Conservation (phyloP, 2,888 invertebrate genomes). For the Epsilonema sp. region DNA sequence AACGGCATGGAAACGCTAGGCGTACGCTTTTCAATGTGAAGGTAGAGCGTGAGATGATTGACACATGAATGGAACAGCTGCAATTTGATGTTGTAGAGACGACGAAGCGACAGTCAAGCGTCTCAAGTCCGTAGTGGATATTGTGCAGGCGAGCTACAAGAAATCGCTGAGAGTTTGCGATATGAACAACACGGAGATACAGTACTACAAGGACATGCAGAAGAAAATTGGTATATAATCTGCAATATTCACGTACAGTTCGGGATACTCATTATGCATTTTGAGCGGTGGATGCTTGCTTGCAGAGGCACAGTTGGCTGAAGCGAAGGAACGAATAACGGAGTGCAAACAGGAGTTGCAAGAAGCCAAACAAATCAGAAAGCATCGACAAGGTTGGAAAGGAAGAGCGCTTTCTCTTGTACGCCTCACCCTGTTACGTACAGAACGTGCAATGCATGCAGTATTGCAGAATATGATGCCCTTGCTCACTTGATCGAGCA, state of each 20-base stretch:
- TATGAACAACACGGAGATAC: not conserved
- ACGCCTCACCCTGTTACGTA: too few species aligned
- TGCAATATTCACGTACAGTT: not conserved
- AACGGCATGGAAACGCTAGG: too few species aligned
- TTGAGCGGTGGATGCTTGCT: not conserved
- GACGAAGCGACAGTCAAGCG: too few species aligned
- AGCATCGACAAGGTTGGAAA: slow-evolving; percentile 43
- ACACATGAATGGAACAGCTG: too few species aligned
- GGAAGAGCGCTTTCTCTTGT: too few species aligned
- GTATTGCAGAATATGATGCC: slow-evolving; percentile 61
- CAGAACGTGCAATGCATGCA: too few species aligned
- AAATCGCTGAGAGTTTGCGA: slow-evolving; percentile 18
- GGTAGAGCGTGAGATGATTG: too few species aligned
- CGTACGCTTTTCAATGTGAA: too few species aligned
- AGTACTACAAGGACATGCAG: not conserved
- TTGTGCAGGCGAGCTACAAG: too few species aligned
- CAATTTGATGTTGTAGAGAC: too few species aligned
- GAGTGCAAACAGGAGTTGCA: slow-evolving; percentile 55
- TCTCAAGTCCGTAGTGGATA: too few species aligned
- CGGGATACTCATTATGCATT: not conserved
- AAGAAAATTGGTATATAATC: not conserved
- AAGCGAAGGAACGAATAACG: not conserved
- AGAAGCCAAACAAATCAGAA: slow-evolving; percentile 62
- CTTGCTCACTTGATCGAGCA: slow-evolving; percentile 62
- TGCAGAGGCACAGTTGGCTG: not conserved